phyloP scores from a whole-genome alignment of 2,797 vertebrate species.

The Myioborus melanocephalus region DNA sequence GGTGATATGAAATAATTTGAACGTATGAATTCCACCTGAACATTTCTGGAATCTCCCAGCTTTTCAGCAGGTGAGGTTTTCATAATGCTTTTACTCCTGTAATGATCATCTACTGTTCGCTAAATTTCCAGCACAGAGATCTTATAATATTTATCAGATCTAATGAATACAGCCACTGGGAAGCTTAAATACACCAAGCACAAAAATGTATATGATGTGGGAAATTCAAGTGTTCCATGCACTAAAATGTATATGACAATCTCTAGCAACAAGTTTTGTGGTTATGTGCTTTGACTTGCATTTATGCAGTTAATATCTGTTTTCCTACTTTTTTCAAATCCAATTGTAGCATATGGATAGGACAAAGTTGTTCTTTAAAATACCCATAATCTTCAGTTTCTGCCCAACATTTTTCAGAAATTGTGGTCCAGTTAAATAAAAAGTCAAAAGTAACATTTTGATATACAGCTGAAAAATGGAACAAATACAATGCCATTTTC shows the following conservation, averaged over 20 bases:
- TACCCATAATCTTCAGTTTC: neutral
- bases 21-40: neutral
- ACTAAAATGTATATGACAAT: neutral
- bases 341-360: neutral
- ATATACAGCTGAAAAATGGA: neutral
- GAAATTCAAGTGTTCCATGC: neutral
- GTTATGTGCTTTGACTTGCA: neutral
- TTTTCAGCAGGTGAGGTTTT: neutral
- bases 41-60: fast-evolving
- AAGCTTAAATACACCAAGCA: neutral
- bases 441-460: neutral
- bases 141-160: neutral
- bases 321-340: neutral
- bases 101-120: neutral
- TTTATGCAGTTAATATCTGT: neutral
- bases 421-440: neutral
- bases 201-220: neutral
- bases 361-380: neutral
- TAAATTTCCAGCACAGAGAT: neutral
- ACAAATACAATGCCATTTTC: neutral
- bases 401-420: neutral
- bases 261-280: neutral
- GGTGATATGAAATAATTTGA: neutral
- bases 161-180: neutral
- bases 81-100: neutral